These are phyloP conservation scores for Hucho hucho DNA, from an alignment of 2,113 vertebrate species.

Conservation along the genomic window DNA sequence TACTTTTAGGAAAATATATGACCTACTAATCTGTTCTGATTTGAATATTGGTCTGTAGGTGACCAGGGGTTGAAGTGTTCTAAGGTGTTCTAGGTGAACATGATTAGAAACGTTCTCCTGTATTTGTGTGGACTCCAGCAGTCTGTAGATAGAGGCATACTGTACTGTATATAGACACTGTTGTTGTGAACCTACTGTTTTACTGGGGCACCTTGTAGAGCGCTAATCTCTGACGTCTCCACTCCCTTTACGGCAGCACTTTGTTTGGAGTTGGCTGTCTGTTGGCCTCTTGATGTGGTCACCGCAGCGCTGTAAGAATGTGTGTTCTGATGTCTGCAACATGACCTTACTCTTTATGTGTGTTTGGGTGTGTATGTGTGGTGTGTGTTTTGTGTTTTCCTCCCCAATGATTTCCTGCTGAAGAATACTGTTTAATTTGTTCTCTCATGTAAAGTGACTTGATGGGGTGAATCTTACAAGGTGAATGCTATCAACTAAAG, in stretches of 20 bases:
- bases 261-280: slow-evolving; percentile 54
- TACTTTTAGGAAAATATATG: neutral
- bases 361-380: slow-evolving; percentile 10
- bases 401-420: slow-evolving; percentile 10
- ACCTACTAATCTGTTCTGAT: neutral
- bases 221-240: slow-evolving; percentile 50
- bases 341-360: slow-evolving; percentile 15
- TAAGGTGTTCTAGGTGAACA: too few relatives aligned
- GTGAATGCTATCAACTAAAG: neutral
- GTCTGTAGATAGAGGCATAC: neutral
- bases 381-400: slow-evolving; percentile 8
- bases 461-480: neutral
- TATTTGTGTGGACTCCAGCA: too few relatives aligned
- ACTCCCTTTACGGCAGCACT: slow-evolving; percentile 64
- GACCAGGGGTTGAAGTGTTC: too few relatives aligned
- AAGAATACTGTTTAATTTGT: neutral
- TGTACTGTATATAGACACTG: slow-evolving; percentile 7
- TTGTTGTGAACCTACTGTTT: slow-evolving; percentile 17
- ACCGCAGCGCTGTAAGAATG: slow-evolving; percentile 29
- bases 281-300: slow-evolving; percentile 75
- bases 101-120: too few relatives aligned
- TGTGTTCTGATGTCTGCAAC: slow-evolving; percentile 38
- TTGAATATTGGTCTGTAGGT: neutral
- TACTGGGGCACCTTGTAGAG: slow-evolving; percentile 29
- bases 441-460: too few relatives aligned